Evolutionary conservation across 1,140 invertebrate genomes (phyloP).

Genomic region (Euwallacea similis): DNA sequence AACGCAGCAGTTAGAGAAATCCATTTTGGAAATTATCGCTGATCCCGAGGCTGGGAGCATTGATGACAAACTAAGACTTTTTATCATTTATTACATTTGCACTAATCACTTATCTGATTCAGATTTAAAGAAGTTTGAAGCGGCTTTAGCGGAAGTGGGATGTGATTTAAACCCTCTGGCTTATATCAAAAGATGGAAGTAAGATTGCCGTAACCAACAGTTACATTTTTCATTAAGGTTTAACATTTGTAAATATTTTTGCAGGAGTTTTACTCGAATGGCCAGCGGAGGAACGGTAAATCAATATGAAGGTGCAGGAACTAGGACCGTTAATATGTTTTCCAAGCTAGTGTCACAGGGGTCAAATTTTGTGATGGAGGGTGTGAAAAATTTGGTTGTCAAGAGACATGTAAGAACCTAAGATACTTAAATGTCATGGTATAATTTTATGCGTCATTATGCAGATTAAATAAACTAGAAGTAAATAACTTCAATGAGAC

Average conservation of each 20-base stretch:
- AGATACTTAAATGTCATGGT: too few species aligned
- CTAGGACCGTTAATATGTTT: slow-evolving; percentile 97
- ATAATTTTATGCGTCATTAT: too few species aligned
- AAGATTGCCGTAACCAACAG: slow-evolving; percentile 47
- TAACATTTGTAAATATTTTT: slow-evolving; percentile 22
- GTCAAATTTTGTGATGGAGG: slow-evolving; percentile 99
- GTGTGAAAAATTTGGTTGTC: slow-evolving; percentile 98
- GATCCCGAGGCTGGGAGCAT: slow-evolving; percentile 84
- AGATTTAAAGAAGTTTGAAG: slow-evolving; percentile 81
- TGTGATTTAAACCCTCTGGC: slow-evolving; percentile 82
- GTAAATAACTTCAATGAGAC: too few species aligned
- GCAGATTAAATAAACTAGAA: too few species aligned
- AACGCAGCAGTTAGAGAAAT: slow-evolving; percentile 70
- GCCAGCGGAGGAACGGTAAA: slow-evolving; percentile 60
- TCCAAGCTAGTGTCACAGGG: slow-evolving; percentile 96
- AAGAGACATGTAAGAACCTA: slow-evolving; percentile 83
- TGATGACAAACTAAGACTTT: slow-evolving; percentile 93
- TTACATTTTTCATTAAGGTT: slow-evolving; percentile 12
- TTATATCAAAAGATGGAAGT: slow-evolving; percentile 92
- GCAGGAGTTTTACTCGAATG: slow-evolving; percentile 80
- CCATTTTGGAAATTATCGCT: slow-evolving; percentile 77
- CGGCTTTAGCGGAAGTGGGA: slow-evolving; percentile 75
- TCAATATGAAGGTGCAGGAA: slow-evolving; percentile 90
- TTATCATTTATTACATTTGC: slow-evolving; percentile 94
- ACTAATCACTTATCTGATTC: slow-evolving; percentile 74